Base-by-base conservation (phyloP, 2,888 invertebrate genomes). In the Micoletzkya japonica region DNA sequence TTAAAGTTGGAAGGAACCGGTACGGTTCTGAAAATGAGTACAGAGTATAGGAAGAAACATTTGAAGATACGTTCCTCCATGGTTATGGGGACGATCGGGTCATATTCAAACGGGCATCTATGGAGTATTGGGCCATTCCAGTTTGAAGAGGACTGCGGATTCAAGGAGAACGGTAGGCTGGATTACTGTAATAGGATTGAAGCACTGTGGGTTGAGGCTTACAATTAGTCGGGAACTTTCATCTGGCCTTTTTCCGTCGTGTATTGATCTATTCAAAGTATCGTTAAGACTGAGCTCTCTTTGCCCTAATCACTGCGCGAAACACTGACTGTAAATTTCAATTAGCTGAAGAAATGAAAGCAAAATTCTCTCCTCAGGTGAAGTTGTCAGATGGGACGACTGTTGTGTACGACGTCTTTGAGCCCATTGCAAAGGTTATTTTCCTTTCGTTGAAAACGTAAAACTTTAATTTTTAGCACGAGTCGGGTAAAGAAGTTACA, bases 21-120 rank as follows among this genome's bases (percentile, higher is more conserved):
- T n/a, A n/a, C n/a, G n/a, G n/a, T n/a, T n/a, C n/a, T 36, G 50
- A 20, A 44, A 44, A 14, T 10, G 44, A 44, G 10, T 20, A 44
- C 10, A 14, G 44, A 44, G 10, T 44, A 44, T 44, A 14, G 20
- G 10, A 10, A 44, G 10, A 44, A 14, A 44, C 20, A 17, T 4
- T 72, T 74, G 52, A 49, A 81, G 81, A 2, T 81, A 81, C 60
- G 66, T 71, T 44, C 79, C 81, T 26, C 80, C 81, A 3, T 39
- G 70, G 77, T 87, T 95, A 79, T 95, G 95, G 95, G 95, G 95
- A 71, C 93, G 93, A 87, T 94, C 93, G 87, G 95, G 95, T 17
- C 95, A 95, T 87, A 91, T 95, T 28, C 95, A 95, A 87, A 95
- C 95, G 1, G 91, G 94, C 72, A 88, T 94, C 67, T 95, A 95